phyloP scores from a whole-genome alignment of 2,888 invertebrate genomes.

The Macropis europaea region DNA sequence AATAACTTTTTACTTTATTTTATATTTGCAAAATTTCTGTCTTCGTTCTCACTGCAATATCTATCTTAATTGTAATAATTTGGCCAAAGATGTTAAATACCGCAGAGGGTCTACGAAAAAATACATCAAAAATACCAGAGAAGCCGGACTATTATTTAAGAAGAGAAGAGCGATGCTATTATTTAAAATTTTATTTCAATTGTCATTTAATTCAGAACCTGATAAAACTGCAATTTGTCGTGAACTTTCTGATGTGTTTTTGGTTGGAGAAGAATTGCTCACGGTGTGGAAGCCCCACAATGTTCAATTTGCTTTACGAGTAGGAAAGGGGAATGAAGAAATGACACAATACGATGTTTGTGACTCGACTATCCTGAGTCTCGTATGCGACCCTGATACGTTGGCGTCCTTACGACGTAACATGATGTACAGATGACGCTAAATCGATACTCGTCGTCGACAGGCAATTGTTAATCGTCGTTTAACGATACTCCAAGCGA shows the following conservation, averaged over 20 bases:
- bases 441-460: constrained; percentile 73
- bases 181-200: too few relatives aligned
- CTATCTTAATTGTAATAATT: too few relatives aligned
- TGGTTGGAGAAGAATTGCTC: neutral
- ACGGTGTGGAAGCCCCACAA: neutral
- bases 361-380: constrained; percentile 43
- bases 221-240: too few relatives aligned
- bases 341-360: constrained; percentile 43
- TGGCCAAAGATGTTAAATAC: too few relatives aligned
- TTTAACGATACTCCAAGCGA: neutral
- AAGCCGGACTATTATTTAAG: too few relatives aligned
- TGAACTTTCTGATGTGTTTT: neutral
- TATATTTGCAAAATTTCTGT: too few relatives aligned
- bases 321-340: constrained; percentile 24
- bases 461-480: constrained; percentile 31
- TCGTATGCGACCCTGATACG: constrained; percentile 75
- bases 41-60: too few relatives aligned
- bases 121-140: too few relatives aligned
- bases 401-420: constrained; percentile 77
- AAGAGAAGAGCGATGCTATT: too few relatives aligned
- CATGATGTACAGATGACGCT: constrained; percentile 79
- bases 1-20: too few relatives aligned
- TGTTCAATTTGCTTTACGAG: neutral
- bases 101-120: too few relatives aligned
- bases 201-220: too few relatives aligned